These are phyloP conservation scores for Sinelater perroti DNA, from an alignment of 2,888 invertebrate species.

Conservation along the genomic window DNA sequence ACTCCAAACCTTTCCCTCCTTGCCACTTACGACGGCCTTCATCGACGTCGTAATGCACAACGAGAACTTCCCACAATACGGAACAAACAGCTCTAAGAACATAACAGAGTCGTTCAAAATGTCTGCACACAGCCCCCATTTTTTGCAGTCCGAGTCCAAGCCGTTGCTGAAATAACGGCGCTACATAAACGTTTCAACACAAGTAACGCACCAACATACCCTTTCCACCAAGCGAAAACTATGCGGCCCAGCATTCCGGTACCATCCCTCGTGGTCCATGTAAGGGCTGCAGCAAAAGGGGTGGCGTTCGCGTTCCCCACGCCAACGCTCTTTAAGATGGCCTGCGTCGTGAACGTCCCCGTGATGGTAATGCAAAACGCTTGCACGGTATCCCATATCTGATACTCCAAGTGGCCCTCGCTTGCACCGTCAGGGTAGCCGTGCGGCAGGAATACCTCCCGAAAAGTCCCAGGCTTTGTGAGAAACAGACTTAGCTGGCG, in stretches of 20 bases:
- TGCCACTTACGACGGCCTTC: constrained; percentile 83
- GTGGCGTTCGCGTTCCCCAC: constrained; percentile 89
- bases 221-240: constrained; percentile 88
- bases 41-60: constrained; percentile 78
- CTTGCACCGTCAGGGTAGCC: constrained; percentile 95
- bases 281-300: constrained; percentile 89
- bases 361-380: constrained; percentile 79
- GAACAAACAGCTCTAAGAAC: constrained; percentile 82
- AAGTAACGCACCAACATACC: constrained; percentile 63
- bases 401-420: constrained; percentile 85
- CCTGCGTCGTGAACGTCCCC: constrained; percentile 90
- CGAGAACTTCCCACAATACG: constrained; percentile 70
- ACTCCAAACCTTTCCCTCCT: constrained; percentile 59
- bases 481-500: constrained; percentile 32
- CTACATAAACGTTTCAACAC: not conserved
- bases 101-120: constrained; percentile 90
- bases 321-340: constrained; percentile 90
- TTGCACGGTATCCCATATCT: constrained; percentile 95
- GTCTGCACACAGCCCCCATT: constrained; percentile 96
- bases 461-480: constrained; percentile 29
- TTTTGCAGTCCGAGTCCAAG: constrained; percentile 91
- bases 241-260: constrained; percentile 91
- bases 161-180: constrained; percentile 63
- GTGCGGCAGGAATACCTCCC: constrained; percentile 79
- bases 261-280: constrained; percentile 95